Evolutionary conservation across 2,797 vertebrate genomes (phyloP).

Genomic region (Nasua narica): DNA sequence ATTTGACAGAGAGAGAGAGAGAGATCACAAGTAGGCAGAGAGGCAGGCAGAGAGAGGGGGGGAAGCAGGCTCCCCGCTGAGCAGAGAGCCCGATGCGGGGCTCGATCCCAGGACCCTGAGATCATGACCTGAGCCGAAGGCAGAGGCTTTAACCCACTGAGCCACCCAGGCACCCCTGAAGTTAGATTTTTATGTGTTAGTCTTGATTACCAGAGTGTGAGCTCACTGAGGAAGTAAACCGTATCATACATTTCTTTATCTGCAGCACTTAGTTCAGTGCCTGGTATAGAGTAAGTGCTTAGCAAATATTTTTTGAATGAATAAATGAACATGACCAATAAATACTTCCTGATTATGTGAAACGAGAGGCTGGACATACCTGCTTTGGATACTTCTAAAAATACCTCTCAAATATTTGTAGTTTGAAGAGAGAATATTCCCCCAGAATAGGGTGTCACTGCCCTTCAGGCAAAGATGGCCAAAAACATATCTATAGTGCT

Average conservation of each 20-base stretch:
- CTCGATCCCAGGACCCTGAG: too few species aligned
- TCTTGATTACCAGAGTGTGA: background rate
- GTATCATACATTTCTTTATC: background rate
- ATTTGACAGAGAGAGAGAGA: too few species aligned
- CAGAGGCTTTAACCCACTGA: too few species aligned
- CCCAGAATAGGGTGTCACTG: background rate
- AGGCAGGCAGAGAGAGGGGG: too few species aligned
- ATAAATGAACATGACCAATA: conserved; percentile 7
- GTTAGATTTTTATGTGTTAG: background rate
- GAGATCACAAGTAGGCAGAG: too few species aligned
- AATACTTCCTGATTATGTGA: background rate
- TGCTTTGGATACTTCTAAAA: background rate
- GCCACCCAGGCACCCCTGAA: background rate
- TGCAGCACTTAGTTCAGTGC: background rate
- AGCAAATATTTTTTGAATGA: background rate
- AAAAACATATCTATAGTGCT: background rate
- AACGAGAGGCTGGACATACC: background rate
- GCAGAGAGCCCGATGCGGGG: too few species aligned
- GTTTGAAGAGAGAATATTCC: background rate
- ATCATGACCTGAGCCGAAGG: too few species aligned
- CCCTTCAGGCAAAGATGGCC: background rate
- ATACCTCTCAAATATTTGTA: background rate
- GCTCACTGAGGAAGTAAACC: background rate
- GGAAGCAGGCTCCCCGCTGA: too few species aligned
- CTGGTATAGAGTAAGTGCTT: background rate